Percentiles rank a stretch among this genome's conserved stretches.
Evolutionary conservation across 2,113 vertebrate genomes (phyloP).

Genomic region (Tautogolabrus adspersus): DNA sequence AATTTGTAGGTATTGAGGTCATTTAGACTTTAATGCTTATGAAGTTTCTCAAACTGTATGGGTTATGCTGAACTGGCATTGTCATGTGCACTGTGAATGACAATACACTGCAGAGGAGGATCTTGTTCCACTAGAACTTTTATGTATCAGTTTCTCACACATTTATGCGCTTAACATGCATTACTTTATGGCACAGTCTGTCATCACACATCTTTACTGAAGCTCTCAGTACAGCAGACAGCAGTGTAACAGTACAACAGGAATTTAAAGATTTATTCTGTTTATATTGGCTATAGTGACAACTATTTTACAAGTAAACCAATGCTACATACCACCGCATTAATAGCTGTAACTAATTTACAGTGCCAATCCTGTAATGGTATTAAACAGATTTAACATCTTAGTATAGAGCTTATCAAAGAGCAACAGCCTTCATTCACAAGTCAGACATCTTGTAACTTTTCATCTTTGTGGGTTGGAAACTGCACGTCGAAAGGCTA

Average conservation of each 20-base stretch:
- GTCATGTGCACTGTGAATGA: background rate
- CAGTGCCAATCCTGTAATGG: no score
- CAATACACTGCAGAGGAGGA: background rate
- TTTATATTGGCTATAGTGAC: no score
- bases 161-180: background rate
- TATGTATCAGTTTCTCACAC: background rate
- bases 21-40: background rate
- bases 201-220: background rate
- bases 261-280: background rate
- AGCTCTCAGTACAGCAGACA: background rate
- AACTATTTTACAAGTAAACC: no score
- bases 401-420: background rate
- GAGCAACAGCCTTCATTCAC: background rate
- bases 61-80: background rate
- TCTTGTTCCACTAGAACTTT: background rate
- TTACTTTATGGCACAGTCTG: background rate
- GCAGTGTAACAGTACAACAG: background rate
- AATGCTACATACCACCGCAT: no score
- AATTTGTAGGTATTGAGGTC: background rate
- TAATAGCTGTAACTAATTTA: no score
- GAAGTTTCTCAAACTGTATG: background rate
- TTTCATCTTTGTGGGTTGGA: no score
- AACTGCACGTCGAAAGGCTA: background rate
- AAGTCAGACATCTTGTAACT: background rate
- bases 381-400: background rate